Evolutionary conservation across 2,113 vertebrate species (phyloP).

Genomic region (Grammomys dolichurus): DNA sequence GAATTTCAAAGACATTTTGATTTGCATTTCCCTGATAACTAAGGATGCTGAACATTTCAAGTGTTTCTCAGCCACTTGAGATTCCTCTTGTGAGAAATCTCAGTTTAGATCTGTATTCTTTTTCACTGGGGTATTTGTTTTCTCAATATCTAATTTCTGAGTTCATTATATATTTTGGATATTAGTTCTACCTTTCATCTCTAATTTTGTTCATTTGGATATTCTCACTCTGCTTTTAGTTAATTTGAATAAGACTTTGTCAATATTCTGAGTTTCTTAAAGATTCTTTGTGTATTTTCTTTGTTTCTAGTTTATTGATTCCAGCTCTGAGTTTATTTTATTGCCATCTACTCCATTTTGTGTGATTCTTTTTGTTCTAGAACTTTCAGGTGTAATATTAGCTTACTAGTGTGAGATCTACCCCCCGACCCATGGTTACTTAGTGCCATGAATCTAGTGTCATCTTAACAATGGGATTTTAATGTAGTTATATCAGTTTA

Average conservation of each 20-base stretch:
- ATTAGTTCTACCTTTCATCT: background rate
- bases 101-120: background rate
- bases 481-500: background rate
- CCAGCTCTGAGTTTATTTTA: no score
- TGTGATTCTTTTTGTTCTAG: background rate
- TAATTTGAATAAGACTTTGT: background rate
- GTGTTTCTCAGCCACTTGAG: background rate
- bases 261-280: background rate
- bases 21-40: background rate
- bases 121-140: background rate
- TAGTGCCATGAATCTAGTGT: background rate
- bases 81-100: background rate
- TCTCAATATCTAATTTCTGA: no score
- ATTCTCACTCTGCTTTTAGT: background rate
- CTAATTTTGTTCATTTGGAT: background rate
- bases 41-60: background rate
- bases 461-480: background rate
- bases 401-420: background rate
- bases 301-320: background rate
- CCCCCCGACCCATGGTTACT: background rate
- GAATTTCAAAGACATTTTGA: background rate
- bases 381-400: background rate
- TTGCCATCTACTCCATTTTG: background rate
- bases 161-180: no score
- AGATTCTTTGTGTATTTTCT: background rate